Conservation (phyloP, 2,113 vertebrate species). For the Serinus canaria region DNA sequence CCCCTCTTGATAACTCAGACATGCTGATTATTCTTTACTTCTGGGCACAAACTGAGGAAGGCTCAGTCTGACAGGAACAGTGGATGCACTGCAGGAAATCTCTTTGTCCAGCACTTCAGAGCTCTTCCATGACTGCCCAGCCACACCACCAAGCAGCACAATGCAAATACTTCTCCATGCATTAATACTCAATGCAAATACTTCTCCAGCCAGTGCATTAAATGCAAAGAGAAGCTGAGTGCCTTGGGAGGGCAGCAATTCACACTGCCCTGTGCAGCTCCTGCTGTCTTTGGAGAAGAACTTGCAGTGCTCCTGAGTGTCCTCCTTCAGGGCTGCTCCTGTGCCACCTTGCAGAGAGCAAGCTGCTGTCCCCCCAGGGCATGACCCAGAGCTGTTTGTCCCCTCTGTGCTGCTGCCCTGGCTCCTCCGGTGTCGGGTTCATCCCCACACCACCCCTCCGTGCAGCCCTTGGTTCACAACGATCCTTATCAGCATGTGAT, state of each 20-base stretch:
- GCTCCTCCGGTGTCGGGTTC: not conserved
- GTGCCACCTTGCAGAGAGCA: not conserved
- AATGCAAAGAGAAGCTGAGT: not conserved
- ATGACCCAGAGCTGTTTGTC: not conserved
- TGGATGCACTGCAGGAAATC: not conserved
- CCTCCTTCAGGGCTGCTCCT: not conserved
- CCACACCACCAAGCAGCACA: not conserved
- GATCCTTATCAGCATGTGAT: slow-evolving; percentile 21
- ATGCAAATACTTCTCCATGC: rapidly evolving
- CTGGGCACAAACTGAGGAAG: not conserved
- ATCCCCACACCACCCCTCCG: not conserved
- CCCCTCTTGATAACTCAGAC: not conserved
- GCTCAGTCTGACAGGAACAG: not conserved
- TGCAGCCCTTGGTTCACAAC: not conserved
- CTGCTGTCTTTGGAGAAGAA: not conserved
- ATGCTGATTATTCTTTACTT: not conserved
- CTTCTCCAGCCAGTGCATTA: not conserved
- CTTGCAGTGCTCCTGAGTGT: not conserved
- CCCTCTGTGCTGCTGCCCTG: not conserved
- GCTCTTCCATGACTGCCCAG: not conserved
- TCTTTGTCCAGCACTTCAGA: not conserved
- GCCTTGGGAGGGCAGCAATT: not conserved
- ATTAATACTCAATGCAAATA: not conserved
- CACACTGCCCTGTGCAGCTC: not conserved
- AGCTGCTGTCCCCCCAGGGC: not conserved